phyloP scores from a whole-genome alignment of 2,797 vertebrate genomes.

The Lycodopsis pacificus region DNA sequence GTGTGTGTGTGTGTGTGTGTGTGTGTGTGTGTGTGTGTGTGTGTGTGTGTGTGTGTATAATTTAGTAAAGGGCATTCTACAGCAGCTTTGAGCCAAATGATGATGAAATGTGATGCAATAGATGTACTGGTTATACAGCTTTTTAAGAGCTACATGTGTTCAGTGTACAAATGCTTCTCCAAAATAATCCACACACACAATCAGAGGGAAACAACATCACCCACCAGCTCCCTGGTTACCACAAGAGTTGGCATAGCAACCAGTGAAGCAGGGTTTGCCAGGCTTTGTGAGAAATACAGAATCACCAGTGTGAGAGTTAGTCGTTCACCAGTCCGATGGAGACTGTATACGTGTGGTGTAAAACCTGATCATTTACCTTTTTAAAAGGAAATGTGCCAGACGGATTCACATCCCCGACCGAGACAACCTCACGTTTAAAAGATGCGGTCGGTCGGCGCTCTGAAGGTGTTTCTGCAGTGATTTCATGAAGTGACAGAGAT shows the following conservation, averaged over 20 bases:
- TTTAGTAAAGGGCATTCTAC: background rate
- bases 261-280: conserved; percentile 37
- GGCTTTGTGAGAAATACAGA: conserved; percentile 44
- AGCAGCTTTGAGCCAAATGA: background rate
- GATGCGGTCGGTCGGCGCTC: background rate
- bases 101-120: conserved; percentile 33
- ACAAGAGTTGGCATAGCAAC: conserved; percentile 65
- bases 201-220: conserved; percentile 33
- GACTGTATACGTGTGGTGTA: conserved; percentile 1
- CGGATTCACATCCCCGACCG: background rate
- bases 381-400: background rate
- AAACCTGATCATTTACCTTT: conserved; percentile 22
- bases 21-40: background rate
- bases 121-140: background rate
- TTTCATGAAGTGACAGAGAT: conserved; percentile 3
- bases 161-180: conserved; percentile 5
- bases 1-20: background rate
- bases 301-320: conserved; percentile 37
- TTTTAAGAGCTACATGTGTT: conserved; percentile 1
- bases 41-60: background rate
- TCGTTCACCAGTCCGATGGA: conserved; percentile 16
- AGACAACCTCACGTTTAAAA: background rate
- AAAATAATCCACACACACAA: conserved; percentile 20
- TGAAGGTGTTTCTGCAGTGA: conserved; percentile 13
- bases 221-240: conserved; percentile 60